These are phyloP conservation scores for Berghia stephanieae DNA, from an alignment of 1,140 invertebrate species.

Conservation along the genomic window DNA sequence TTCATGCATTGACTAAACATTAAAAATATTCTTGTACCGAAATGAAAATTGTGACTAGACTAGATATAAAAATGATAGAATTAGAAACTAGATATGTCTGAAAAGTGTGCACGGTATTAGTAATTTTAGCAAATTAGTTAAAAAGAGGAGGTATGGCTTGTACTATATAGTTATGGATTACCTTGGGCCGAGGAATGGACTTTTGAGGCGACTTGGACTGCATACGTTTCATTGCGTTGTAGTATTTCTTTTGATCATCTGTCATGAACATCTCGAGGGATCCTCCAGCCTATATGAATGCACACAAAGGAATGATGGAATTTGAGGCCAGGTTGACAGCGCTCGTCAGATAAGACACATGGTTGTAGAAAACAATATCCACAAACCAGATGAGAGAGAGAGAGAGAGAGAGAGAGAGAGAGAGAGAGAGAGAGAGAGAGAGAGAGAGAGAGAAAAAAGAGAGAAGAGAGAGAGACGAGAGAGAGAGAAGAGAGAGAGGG, in stretches of 20 bases:
- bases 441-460: background rate
- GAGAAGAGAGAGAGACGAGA: background rate
- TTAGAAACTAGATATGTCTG: background rate
- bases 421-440: background rate
- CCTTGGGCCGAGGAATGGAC: constrained; percentile 91
- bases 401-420: constrained; percentile 3
- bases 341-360: too few relatives aligned
- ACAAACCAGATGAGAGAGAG: too few relatives aligned
- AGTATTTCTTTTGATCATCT: constrained; percentile 99
- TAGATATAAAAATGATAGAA: too few relatives aligned
- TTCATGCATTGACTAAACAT: too few relatives aligned
- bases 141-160: background rate
- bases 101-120: background rate
- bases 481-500: constrained; percentile 10
- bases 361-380: too few relatives aligned
- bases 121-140: background rate
- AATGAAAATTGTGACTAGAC: too few relatives aligned
- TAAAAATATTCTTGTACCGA: too few relatives aligned
- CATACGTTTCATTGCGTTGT: constrained; percentile 99
- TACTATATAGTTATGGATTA: too few relatives aligned
- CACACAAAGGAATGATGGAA: background rate
- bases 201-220: constrained; percentile 97
- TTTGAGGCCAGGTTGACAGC: too few relatives aligned
- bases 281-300: constrained; percentile 78
- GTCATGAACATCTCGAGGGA: constrained; percentile 99